Conservation (phyloP, 30 jellyfish, hydroid and myxozoan genomes). For the Cassiopea andromeda region DNA sequence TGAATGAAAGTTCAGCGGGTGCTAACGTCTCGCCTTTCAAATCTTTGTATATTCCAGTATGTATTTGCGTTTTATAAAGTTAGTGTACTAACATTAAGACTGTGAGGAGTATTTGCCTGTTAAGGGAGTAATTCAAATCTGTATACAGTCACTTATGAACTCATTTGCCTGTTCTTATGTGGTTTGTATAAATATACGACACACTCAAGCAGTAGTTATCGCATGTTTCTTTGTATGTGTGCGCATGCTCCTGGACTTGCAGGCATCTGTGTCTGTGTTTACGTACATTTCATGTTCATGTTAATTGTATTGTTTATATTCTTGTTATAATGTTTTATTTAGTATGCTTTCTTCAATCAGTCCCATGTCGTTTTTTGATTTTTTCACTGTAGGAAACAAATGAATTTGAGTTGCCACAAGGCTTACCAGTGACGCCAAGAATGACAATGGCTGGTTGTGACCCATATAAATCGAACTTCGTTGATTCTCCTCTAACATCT, state of each 20-base stretch:
- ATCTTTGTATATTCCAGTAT: conserved; percentile 70
- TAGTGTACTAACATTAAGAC: neutral
- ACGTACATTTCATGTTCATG: too few species aligned
- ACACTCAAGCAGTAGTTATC: too few species aligned
- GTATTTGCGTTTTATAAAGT: neutral
- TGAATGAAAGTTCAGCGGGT: conserved; percentile 60
- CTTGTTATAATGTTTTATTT: neutral
- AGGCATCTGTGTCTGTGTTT: too few species aligned
- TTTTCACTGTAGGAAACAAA: conserved; percentile 40
- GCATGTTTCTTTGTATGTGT: too few species aligned
- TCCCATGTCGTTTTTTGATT: neutral
- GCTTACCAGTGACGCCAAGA: conserved; percentile 74
- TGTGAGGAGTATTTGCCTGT: neutral
- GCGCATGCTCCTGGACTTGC: too few species aligned
- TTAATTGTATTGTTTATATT: too few species aligned
- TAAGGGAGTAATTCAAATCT: too few species aligned
- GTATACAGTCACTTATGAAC: too few species aligned
- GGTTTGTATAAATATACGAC: too few species aligned
- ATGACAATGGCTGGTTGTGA: conserved; percentile 57
- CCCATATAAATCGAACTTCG: conserved; percentile 46
- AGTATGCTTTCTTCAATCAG: neutral
- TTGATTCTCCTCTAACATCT: conserved; percentile 24
- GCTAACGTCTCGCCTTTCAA: conserved; percentile 79
- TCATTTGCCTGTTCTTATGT: too few species aligned
- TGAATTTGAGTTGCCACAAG: conserved; percentile 74